Evolutionary conservation across 1,140 invertebrate species (phyloP).

Genomic region (Streblospio benedicti): DNA sequence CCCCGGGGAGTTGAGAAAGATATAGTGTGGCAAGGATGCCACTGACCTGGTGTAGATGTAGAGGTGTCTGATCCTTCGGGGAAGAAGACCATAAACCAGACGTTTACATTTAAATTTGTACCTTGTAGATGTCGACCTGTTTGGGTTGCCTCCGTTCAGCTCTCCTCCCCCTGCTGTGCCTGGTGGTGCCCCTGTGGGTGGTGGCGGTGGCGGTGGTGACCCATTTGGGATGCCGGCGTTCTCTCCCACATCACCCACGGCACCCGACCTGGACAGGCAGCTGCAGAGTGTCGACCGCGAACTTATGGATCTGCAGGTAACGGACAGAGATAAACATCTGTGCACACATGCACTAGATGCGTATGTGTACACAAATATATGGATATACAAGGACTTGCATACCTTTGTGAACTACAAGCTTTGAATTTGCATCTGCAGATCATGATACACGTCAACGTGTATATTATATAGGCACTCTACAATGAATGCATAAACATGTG

Average conservation of each 20-base stretch:
- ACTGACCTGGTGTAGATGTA: too few species aligned
- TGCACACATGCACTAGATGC: background rate
- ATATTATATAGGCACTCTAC: too few species aligned
- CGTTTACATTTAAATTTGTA: too few species aligned
- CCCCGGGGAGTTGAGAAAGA: too few species aligned
- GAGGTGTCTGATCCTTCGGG: too few species aligned
- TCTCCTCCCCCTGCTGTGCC: background rate
- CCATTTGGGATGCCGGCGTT: constrained; percentile 76
- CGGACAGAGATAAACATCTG: background rate
- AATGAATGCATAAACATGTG: too few species aligned
- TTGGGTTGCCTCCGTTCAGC: constrained; percentile 12
- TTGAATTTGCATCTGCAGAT: too few species aligned
- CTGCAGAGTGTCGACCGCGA: constrained; percentile 69
- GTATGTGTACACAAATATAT: background rate
- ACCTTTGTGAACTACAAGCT: too few species aligned
- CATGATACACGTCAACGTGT: too few species aligned
- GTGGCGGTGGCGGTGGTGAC: constrained; percentile 31
- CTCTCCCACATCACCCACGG: constrained; percentile 45
- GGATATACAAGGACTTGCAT: too few species aligned
- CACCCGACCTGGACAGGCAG: constrained; percentile 58
- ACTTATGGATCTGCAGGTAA: constrained; percentile 73
- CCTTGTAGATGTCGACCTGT: constrained; percentile 13
- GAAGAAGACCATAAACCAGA: too few species aligned
- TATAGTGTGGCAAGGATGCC: too few species aligned
- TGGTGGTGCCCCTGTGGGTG: background rate